Conservation (phyloP, 2,888 invertebrate genomes). For the Harpalus rufipes region DNA sequence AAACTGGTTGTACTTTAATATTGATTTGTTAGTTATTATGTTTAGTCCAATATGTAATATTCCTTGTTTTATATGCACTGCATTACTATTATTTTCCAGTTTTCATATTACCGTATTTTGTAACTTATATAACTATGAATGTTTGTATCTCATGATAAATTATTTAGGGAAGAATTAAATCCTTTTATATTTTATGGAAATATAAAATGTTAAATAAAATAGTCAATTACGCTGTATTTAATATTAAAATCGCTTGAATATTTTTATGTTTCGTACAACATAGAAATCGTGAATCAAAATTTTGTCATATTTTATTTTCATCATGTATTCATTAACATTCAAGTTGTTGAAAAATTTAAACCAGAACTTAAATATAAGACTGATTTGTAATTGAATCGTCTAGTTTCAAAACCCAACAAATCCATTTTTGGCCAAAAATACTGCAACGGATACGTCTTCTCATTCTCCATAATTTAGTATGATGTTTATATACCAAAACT, state of each 20-base stretch:
- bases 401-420: too few relatives aligned
- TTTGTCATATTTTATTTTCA: conserved; percentile 25
- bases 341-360: conserved; percentile 43
- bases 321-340: conserved; percentile 27
- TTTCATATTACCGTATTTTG: conserved; percentile 43
- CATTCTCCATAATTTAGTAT: too few relatives aligned
- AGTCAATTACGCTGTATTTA: conserved; percentile 59
- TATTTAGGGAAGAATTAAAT: conserved; percentile 33
- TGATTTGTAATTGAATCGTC: conserved; percentile 45
- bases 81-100: conserved; percentile 40
- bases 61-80: conserved; percentile 43
- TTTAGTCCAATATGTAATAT: conserved; percentile 49
- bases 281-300: conserved; percentile 34
- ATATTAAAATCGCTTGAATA: conserved; percentile 53
- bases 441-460: too few relatives aligned
- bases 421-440: too few relatives aligned
- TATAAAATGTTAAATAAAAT: conserved; percentile 59
- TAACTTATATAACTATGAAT: conserved; percentile 49
- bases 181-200: conserved; percentile 57
- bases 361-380: conserved; percentile 57
- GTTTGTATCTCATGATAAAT: conserved; percentile 51
- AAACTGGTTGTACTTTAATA: conserved; percentile 39
- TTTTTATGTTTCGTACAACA: conserved; percentile 46
- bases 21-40: conserved; percentile 33
- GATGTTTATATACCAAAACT: too few relatives aligned